Evolutionary conservation across 2,888 invertebrate species (phyloP), one percentile per base, ranked within the genome.

Genomic region (Atethmia centrago): DNA sequence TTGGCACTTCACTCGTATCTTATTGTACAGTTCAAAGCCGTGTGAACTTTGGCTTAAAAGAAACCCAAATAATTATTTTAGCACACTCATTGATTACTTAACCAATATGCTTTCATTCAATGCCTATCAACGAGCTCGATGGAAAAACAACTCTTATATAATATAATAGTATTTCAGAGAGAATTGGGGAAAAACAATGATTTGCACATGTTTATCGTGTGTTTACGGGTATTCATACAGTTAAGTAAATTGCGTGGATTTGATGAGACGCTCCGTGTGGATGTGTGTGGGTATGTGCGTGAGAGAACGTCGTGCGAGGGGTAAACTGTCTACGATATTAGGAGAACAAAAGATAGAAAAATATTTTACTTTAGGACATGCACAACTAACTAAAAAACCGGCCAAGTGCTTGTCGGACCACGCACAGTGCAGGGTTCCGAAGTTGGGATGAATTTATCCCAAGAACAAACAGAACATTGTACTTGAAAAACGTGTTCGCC

Each of bases 181-280:
- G 55, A 59, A 71, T 58, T 68, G 47, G 28, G 59, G 53, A 12
- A 64, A 71, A 80, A 84, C 84, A 74, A 82, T 82, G 84, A 82
- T 80, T 84, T 80, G 67, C 84, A 84, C 81, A 65, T 80, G 84
- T 71, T 74, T 70, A 79, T 83, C n/a, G 64, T 63, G 75, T 80
- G 69, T 84, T 80, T 84, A 80, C 80, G 81, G 58, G 67, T 56
- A 21, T 62, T 42, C 51, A 55, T 36, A 49, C 64, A 36, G 82
- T 79, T 77, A 71, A 80, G 78, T 82, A 80, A 82, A 85, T 85
- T 78, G 73, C 55, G 56, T 73, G 73, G 80, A 77, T 85, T 82
- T 85, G 73, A 85, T 78, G 72, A 75, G 74, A 21, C 36, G 47
- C 61, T 28, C 19, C 62, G 10, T 56, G 70, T 72, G 64, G 47